Base-by-base conservation (phyloP, 2,113 vertebrate species). In the Tragelaphus strepsiceros region DNA sequence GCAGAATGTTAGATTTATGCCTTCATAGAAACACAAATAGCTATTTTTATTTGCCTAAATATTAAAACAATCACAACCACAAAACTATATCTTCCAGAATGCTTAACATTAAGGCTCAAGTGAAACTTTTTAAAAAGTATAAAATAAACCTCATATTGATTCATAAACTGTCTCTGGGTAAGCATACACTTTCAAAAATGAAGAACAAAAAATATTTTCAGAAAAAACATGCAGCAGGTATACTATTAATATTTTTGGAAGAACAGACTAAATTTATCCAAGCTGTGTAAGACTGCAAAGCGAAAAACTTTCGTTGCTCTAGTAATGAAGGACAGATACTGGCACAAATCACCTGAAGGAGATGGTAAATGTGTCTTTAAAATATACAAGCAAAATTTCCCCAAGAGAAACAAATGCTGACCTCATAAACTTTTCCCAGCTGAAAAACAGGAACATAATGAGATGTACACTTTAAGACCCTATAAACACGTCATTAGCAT, bases 151-250 rank as follows among this genome's bases (percentile, higher is more conserved):
- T 96, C 67, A 87, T 51, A 91, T 39, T 96, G 88, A 92, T 87
- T 88, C 61, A 82, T 74, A 92, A 39, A 49, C 49, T 94, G 95
- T 80, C 89, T 97, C 77, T 74, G 62, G 51, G 92, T 94, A 97
- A 97, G 93, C 86, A 96, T 10, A 78, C 7, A 28, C 74, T 97
- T 91, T 67, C 71, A 96, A 95, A 96, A 43, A 86, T 80, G 51
- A 96, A 95, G 94, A 98, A 98, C 96, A 97, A 94, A 98, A 97
- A 97, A 98, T 97, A 96, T 98, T 97, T 95, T 95, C 86, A 97
- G 53, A 67, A 67, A 86, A 96, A 98, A 98, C 77, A 96, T 71
- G 62, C 78, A 97, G 78, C 95, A 95, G 87, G 35, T 94, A 96
- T 62, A 51, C 82, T 91, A 67, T 54, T 51, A 89, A 83, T 90